Conservation (phyloP, 2,888 invertebrate species). For the Hofmannophila pseudospretella region DNA sequence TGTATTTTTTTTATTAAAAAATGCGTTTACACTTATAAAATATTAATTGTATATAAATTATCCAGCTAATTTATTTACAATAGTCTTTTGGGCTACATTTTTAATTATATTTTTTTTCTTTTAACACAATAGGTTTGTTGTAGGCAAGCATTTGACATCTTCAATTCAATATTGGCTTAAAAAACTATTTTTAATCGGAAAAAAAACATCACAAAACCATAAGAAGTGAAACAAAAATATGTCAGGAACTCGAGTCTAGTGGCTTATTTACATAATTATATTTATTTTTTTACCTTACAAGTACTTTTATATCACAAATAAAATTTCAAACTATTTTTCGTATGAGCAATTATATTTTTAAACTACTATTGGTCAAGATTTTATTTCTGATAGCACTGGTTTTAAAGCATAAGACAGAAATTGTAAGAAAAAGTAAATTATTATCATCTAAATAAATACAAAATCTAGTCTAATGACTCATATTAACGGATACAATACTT, state of each 20-base stretch:
- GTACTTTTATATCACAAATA: slow-evolving; percentile 66
- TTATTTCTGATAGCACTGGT: slow-evolving; percentile 22
- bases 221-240: slow-evolving; percentile 24
- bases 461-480: slow-evolving; percentile 1
- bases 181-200: slow-evolving; percentile 19
- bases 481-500: slow-evolving; percentile 8
- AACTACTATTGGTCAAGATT: slow-evolving; percentile 68
- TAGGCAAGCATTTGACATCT: slow-evolving; percentile 65
- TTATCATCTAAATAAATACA: slow-evolving; percentile 1
- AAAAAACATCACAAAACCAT: slow-evolving; percentile 30
- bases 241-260: slow-evolving; percentile 51
- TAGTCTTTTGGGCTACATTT: slow-evolving; percentile 63
- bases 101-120: slow-evolving; percentile 29
- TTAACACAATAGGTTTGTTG: slow-evolving; percentile 39
- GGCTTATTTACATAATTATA: slow-evolving; percentile 43
- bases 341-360: slow-evolving; percentile 67
- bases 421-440: slow-evolving; percentile 1
- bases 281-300: slow-evolving; percentile 29
- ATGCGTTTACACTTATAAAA: slow-evolving; percentile 53
- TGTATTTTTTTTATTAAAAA: slow-evolving; percentile 43
- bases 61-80: slow-evolving; percentile 66
- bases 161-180: slow-evolving; percentile 37
- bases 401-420: slow-evolving; percentile 7
- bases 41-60: slow-evolving; percentile 55
- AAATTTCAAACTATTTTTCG: slow-evolving; percentile 60